Evolutionary conservation across 1,140 invertebrate genomes (phyloP).

Genomic region (Zaprionus taronus): DNA sequence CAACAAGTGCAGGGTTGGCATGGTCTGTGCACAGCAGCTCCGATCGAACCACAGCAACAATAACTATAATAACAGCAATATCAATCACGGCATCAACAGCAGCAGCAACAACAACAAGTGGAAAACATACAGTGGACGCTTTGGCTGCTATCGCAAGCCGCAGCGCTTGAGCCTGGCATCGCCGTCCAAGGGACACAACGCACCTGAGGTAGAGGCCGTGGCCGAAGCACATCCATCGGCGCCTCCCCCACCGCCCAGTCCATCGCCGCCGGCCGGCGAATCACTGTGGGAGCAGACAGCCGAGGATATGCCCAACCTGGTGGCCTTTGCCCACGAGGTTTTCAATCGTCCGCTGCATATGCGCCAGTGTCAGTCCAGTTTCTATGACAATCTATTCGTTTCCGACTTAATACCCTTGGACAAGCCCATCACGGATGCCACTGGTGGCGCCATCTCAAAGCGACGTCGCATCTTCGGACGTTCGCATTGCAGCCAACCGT

Average conservation of each 20-base stretch:
- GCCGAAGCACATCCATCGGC: conserved; percentile 13
- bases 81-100: background rate
- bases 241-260: background rate
- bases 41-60: background rate
- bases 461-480: background rate
- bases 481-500: conserved; percentile 34
- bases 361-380: conserved; percentile 12
- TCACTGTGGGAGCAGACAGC: conserved; percentile 33
- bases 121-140: conserved; percentile 24
- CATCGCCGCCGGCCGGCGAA: background rate
- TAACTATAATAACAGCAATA: background rate
- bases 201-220: background rate
- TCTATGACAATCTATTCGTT: conserved; percentile 33
- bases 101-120: conserved; percentile 9
- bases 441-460: conserved; percentile 65
- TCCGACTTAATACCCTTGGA: conserved; percentile 54
- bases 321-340: conserved; percentile 36
- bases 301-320: conserved; percentile 30
- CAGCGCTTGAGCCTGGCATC: conserved; percentile 1
- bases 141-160: conserved; percentile 40
- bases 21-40: background rate
- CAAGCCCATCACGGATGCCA: conserved; percentile 50
- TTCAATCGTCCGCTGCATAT: conserved; percentile 35
- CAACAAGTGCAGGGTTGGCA: conserved; percentile 23
- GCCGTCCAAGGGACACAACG: background rate